A percentile compares a stretch with the other conserved stretches of the same genome.
phyloP scores from a whole-genome alignment of 2,113 vertebrate species.

The Sylvicapra grimmia region DNA sequence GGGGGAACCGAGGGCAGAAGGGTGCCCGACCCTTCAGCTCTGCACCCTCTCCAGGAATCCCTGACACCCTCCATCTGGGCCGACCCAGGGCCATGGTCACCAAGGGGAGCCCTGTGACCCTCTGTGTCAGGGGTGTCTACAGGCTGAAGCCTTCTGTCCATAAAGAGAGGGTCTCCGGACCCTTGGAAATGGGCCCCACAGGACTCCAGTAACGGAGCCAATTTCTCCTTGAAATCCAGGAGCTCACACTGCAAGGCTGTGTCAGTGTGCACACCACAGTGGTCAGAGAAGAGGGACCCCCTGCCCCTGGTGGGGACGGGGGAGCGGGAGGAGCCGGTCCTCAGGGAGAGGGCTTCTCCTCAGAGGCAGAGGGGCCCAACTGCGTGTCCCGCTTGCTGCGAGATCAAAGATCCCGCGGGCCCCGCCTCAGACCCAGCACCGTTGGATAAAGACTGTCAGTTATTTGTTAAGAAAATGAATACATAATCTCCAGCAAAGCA shows the following conservation, averaged over 20 bases:
- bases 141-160: background rate
- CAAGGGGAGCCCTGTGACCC: background rate
- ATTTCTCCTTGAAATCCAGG: background rate
- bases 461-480: background rate
- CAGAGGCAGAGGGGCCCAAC: background rate
- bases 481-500: background rate
- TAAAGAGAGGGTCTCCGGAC: background rate
- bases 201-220: background rate
- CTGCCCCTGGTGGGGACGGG: background rate
- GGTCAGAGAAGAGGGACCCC: background rate
- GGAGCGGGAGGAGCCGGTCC: background rate
- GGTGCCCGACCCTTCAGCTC: accelerated
- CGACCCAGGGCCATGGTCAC: background rate
- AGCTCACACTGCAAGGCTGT: background rate
- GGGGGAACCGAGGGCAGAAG: background rate
- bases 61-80: background rate
- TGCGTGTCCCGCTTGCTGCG: background rate
- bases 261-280: background rate
- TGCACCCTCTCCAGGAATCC: background rate
- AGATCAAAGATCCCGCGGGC: background rate
- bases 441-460: background rate
- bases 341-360: background rate
- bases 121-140: background rate
- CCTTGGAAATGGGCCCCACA: background rate
- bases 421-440: background rate